phyloP scores from a whole-genome alignment of 2,888 invertebrate genomes.

The Siphonodentalium dalli region DNA sequence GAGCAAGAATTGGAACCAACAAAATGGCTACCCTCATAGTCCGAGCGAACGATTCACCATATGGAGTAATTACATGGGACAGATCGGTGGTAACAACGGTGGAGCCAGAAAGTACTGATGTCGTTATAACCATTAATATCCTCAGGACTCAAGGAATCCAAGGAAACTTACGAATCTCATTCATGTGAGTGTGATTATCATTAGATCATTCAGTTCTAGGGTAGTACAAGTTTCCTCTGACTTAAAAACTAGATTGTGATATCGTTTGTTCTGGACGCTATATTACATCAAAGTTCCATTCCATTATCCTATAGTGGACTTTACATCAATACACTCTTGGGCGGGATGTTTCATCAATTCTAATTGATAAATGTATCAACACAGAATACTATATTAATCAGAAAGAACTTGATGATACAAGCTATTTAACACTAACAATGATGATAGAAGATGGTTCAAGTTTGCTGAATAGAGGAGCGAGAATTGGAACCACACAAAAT shows the following conservation, averaged over 20 bases:
- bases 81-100: constrained; percentile 25
- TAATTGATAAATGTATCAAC: no score
- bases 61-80: constrained; percentile 61
- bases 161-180: constrained; percentile 49
- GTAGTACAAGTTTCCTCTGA: no score
- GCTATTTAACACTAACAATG: constrained; percentile 47
- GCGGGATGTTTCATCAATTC: no score
- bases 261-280: no score
- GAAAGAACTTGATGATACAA: constrained; percentile 56
- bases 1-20: constrained; percentile 52
- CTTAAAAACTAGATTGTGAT: no score
- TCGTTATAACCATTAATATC: constrained; percentile 38
- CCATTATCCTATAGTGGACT: no score
- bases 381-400: constrained; percentile 55
- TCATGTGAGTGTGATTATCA: constrained; percentile 53
- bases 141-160: constrained; percentile 53
- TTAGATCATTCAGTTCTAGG: no score
- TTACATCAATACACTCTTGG: no score
- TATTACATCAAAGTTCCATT: no score
- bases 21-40: constrained; percentile 47
- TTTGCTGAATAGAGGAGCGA: constrained; percentile 46
- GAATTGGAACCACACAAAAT: no score
- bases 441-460: constrained; percentile 47
- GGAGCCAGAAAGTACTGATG: constrained; percentile 52
- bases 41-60: constrained; percentile 60